Base-by-base conservation (phyloP, 2,113 vertebrate species). In the Phylloscopus trochiloides region DNA sequence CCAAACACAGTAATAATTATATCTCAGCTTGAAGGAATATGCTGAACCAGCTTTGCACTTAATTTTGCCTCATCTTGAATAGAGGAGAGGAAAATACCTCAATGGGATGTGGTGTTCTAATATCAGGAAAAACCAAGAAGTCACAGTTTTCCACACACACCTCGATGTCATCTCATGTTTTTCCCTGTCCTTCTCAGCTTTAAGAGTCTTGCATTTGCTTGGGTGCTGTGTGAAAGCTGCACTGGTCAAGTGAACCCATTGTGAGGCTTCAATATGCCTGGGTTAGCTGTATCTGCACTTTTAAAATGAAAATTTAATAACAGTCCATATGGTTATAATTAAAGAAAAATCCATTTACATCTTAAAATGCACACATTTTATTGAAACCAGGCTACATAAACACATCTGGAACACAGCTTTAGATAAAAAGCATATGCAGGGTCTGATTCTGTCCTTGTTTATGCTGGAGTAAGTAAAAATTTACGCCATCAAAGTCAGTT, bases 261-360 rank as follows among this genome's bases (percentile, higher is more conserved):
- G 51, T 47, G 43, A 55, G 0, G 1, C n/a, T 90, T 80, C 1
- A 5, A 14, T 45, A n/a, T 73, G 65, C 40, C 92, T 72, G 68
- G 29, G n/a, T 40, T 80, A 84, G 73, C 83, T 71, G 47, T 86
- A 91, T 36, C 80, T 96, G 89, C 57, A 78, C 57, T 87, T 71
- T 88, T 91, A 54, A 92, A 94, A 95, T 75, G 59, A 96, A 94
- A 96, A 91, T 81, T 91, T 95, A 96, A 96, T 96, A 97, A 95
- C 28, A 61, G n/a, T 15, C 61, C 96, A 87, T 94, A 63, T 95
- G 96, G 72, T 92, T 91, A 57, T 84, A 96, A 96, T 97, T 96
- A 96, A 92, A 97, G 94, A 94, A 96, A 96, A 97, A 96, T 94
- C 93, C 91, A 92, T 96, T 96, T 96, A 96, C 93, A 94, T 96